These are phyloP conservation scores for Orussus abietinus DNA, from an alignment of 1,140 invertebrate genomes.

Conservation along the genomic window DNA sequence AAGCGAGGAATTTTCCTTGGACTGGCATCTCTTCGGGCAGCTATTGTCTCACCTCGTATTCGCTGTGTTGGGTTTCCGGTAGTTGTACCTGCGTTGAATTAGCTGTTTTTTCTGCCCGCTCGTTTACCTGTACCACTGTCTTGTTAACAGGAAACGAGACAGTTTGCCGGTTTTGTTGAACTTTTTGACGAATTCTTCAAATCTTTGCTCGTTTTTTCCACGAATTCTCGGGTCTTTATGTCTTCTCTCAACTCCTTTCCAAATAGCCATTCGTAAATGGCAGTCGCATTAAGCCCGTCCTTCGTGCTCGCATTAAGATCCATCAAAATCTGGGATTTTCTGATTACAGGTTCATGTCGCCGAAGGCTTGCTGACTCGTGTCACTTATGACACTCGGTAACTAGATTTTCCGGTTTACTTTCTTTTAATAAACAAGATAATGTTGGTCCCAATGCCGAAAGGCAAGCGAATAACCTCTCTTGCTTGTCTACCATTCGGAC, in stretches of 20 bases:
- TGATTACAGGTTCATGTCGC: constrained; percentile 16
- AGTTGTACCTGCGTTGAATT: too few relatives aligned
- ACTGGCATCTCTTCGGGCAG: too few relatives aligned
- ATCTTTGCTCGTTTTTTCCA: too few relatives aligned
- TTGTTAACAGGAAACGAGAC: too few relatives aligned
- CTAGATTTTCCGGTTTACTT: background rate
- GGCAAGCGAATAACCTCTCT: constrained; percentile 14
- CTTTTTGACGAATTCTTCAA: too few relatives aligned
- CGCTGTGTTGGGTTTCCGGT: too few relatives aligned
- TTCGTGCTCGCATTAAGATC: constrained; percentile 14
- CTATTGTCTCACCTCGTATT: too few relatives aligned
- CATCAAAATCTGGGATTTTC: constrained; percentile 11
- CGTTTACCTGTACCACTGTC: too few relatives aligned
- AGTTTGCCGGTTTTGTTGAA: too few relatives aligned
- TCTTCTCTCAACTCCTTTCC: constrained; percentile 15
- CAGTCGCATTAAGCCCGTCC: constrained; percentile 14
- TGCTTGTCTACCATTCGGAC: constrained; percentile 17
- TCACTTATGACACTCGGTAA: constrained; percentile 11
- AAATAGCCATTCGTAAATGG: constrained; percentile 17
- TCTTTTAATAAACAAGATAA: constrained; percentile 12
- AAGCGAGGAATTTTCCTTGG: too few relatives aligned
- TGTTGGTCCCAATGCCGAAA: constrained; percentile 10
- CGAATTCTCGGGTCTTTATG: too few relatives aligned
- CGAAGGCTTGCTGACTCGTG: constrained; percentile 12
- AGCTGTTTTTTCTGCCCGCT: too few relatives aligned